Conservation (phyloP, 2,797 vertebrate species). For the Tokudaia muenninki region DNA sequence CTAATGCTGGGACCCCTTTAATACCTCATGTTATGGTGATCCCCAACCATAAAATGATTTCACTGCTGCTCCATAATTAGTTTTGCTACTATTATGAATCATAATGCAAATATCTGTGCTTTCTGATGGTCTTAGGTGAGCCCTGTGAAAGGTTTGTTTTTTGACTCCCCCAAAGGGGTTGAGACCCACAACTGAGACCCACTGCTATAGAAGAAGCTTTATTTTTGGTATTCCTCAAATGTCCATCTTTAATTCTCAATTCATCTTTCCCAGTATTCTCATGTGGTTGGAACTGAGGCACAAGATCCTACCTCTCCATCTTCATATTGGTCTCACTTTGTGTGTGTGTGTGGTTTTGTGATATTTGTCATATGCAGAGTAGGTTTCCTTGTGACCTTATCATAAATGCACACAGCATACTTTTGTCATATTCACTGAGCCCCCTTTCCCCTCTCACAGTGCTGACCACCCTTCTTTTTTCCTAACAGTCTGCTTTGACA, state of each 20-base stretch:
- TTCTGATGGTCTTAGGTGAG: neutral
- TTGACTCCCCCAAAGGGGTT: neutral
- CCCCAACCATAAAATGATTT: neutral
- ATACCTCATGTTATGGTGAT: neutral
- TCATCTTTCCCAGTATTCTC: slow-evolving; percentile 17
- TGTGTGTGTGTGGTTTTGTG: neutral
- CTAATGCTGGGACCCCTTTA: neutral
- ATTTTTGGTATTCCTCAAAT: neutral
- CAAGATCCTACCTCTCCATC: slow-evolving; percentile 36
- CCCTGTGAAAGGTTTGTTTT: neutral
- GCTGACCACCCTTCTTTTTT: neutral
- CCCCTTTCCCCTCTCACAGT: neutral
- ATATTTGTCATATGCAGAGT: neutral
- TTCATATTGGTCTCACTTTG: neutral
- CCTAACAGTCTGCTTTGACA: neutral
- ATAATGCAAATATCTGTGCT: neutral
- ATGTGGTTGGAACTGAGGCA: slow-evolving; percentile 9
- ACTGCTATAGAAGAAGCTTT: neutral
- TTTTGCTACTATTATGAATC: neutral
- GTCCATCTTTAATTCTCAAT: neutral
- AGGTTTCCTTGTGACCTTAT: neutral
- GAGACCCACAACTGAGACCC: neutral
- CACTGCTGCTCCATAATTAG: neutral
- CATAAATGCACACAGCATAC: neutral
- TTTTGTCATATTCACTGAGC: neutral